Evolutionary conservation across 2,888 invertebrate genomes (phyloP), one percentile per base, ranked within the genome.

Genomic region (Mycalesis mineus): DNA sequence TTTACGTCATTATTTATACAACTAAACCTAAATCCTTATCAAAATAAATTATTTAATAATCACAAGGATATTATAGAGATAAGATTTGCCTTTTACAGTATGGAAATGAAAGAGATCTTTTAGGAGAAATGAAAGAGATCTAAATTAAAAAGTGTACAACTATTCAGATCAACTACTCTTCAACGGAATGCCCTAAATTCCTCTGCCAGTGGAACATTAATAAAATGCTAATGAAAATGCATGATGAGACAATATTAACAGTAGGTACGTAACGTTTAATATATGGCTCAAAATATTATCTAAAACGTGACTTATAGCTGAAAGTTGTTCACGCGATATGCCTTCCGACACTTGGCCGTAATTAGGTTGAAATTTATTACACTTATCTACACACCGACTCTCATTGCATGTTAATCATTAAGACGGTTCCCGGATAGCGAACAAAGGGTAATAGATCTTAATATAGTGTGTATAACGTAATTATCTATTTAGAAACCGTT

Each of bases 361-460:
- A 52, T 41, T 52, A 52, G 52, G 31, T 52, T 52, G 41, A 52
- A 52, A 52, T 52, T 52, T 52, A 52, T 52, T 52, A 52, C 52
- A 42, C 52, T 41, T 42, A 52, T 42, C 41, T 52, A 52, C 42
- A 41, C 52, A 42, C 41, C 42, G 52, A 41, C 41, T 52, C 52
- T 52, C 52, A 33, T 52, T 52, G 52, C 52, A 39, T 42, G 29
- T 52, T 28, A 52, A 52, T 52, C 52, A 52, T 52, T 41, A 41
- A 51, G 41, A 31, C 42, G 51, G 51, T 42, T 52, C 52, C 33
- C 39, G 52, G 31, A 42, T 40, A 31, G 52, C 9, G 39, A 52
- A 52, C 52, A 52, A 52, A 52, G 41, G 52, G 52, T 42, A 33
- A 42, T 52, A 52, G 15, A 52, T 52, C 52, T 41, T 52, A 47